Evolutionary conservation across 2,113 vertebrate species (phyloP).

Genomic region (Mellivora capensis): DNA sequence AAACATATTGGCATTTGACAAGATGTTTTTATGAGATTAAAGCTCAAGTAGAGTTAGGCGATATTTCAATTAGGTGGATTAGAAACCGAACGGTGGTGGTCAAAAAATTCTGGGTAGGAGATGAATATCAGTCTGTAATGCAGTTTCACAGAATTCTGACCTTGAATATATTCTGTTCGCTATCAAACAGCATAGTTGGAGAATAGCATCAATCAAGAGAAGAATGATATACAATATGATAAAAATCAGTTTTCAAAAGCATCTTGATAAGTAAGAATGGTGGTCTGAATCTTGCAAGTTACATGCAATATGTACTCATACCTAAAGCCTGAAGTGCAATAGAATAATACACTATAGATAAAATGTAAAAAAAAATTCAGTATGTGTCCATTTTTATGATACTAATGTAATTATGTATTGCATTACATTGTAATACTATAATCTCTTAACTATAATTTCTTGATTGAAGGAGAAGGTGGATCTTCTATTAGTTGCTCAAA

Average conservation of each 20-base stretch:
- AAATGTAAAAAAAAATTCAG: neutral
- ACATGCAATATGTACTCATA: neutral
- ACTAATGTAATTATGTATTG: neutral
- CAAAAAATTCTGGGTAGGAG: neutral
- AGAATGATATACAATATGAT: neutral
- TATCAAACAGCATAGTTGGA: neutral
- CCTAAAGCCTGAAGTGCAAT: neutral
- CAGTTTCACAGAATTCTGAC: neutral
- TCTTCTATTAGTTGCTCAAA: neutral
- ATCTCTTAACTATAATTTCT: neutral
- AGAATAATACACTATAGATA: neutral
- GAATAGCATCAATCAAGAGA: neutral
- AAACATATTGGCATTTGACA: neutral
- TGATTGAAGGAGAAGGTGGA: neutral
- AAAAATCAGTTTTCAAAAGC: neutral
- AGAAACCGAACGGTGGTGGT: neutral
- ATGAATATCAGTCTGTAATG: neutral
- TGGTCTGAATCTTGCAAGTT: neutral
- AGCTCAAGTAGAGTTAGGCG: neutral
- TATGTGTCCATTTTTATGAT: neutral
- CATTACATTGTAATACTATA: neutral
- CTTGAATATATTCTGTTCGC: neutral
- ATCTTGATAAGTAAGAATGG: neutral
- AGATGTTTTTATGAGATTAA: constrained; percentile 29
- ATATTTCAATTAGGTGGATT: neutral